Evolutionary conservation across 2,888 invertebrate genomes (phyloP).

Genomic region (Caenorhabditis wallacei): DNA sequence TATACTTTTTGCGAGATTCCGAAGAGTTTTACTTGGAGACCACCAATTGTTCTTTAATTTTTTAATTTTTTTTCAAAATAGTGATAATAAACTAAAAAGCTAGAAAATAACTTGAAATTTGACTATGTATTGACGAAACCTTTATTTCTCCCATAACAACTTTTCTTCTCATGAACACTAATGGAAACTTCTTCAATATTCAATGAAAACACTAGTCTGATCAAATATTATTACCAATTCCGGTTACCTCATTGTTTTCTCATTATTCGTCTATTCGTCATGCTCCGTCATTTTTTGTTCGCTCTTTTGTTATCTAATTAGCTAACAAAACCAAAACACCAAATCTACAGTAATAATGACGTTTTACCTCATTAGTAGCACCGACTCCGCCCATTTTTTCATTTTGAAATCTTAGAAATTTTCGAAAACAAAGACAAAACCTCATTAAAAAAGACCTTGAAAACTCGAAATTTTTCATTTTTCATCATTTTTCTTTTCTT

Average conservation of each 20-base stretch:
- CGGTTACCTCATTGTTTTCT: neutral
- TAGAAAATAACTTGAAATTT: too few relatives aligned
- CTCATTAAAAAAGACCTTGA: conserved; percentile 31
- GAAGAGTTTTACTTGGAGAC: neutral
- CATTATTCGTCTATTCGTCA: neutral
- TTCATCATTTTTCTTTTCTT: neutral
- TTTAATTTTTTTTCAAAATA: neutral
- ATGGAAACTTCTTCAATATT: neutral
- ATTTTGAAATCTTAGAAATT: neutral
- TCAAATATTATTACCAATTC: neutral
- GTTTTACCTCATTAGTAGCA: neutral
- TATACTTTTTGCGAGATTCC: neutral
- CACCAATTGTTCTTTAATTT: neutral
- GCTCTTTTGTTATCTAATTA: neutral
- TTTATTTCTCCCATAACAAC: too few relatives aligned
- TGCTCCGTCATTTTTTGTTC: neutral
- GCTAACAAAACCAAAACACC: conserved; percentile 3
- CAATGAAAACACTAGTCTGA: neutral
- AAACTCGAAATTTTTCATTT: conserved; percentile 22
- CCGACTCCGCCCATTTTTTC: neutral
- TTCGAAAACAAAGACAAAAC: conserved; percentile 8
- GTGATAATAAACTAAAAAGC: too few relatives aligned
- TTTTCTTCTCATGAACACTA: too few relatives aligned
- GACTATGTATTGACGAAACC: too few relatives aligned
- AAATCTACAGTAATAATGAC: conserved; percentile 20